A percentile compares a stretch with the other conserved stretches of the same genome.
These are phyloP conservation scores for Dasyurus viverrinus DNA, from an alignment of 2,113 vertebrate genomes.

Conservation along the genomic window DNA sequence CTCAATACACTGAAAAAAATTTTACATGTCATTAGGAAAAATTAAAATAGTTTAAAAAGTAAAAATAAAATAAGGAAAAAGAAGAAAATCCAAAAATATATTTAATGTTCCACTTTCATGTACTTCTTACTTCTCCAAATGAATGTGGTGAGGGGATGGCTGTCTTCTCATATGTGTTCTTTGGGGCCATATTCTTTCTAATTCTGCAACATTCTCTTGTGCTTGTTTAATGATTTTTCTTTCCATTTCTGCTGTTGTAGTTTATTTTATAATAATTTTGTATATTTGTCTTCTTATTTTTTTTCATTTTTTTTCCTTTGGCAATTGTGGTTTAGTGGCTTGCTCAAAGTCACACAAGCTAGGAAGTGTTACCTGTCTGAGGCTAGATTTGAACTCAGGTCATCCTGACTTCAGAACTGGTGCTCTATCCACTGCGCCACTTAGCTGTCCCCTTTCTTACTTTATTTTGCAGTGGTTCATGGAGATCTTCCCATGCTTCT, in stretches of 20 bases:
- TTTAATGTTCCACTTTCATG: not conserved
- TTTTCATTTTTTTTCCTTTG: not conserved
- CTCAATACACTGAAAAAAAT: not conserved
- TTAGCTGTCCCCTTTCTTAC: not conserved
- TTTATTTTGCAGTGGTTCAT: not conserved
- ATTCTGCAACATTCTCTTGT: not conserved
- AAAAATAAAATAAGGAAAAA: not conserved
- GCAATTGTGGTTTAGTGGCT: too few species aligned
- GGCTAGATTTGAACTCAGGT: too few species aligned
- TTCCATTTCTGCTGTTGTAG: not conserved
- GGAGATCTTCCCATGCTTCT: too few species aligned
- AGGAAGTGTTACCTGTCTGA: too few species aligned
- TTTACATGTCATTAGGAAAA: not conserved
- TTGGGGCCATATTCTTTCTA: not conserved
- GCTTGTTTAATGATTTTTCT: not conserved
- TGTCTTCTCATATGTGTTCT: not conserved
- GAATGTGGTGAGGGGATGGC: not conserved
- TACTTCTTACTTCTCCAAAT: not conserved
- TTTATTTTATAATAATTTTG: not conserved
- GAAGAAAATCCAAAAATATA: not conserved
- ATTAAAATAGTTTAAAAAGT: not conserved
- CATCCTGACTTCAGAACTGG: too few species aligned
- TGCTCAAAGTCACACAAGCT: too few species aligned
- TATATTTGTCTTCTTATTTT: not conserved
- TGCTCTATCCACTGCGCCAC: too few species aligned